Evolutionary conservation across 2,113 vertebrate genomes (phyloP).

Genomic region (Seriola aureovittata): DNA sequence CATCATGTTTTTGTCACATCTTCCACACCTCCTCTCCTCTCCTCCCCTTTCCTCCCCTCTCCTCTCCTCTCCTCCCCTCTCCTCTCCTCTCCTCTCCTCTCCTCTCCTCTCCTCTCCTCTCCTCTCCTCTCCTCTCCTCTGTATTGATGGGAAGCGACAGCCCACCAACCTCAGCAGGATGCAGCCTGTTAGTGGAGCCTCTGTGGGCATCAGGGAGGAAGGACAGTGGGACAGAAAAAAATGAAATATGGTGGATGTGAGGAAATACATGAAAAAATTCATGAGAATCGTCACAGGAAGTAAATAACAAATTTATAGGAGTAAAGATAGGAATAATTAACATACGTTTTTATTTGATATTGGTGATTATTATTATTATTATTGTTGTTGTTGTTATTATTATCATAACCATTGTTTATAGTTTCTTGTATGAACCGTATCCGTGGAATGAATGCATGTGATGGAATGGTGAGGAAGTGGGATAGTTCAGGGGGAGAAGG

Average conservation of each 20-base stretch:
- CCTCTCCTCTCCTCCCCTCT: background rate
- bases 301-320: background rate
- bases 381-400: background rate
- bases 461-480: background rate
- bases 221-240: slow-evolving; percentile 9
- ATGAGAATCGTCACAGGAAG: background rate
- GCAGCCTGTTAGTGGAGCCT: slow-evolving; percentile 49
- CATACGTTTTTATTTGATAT: background rate
- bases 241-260: slow-evolving; percentile 2
- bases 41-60: background rate
- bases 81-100: background rate
- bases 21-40: background rate
- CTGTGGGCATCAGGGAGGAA: slow-evolving; percentile 21
- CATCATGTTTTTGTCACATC: slow-evolving; percentile 33
- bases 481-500: background rate
- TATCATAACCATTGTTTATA: background rate
- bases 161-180: slow-evolving; percentile 54
- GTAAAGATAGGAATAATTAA: background rate
- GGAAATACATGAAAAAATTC: background rate
- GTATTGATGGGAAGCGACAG: slow-evolving; percentile 58
- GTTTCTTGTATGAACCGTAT: background rate
- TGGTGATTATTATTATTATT: no score
- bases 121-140: background rate
- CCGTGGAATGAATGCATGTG: background rate
- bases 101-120: background rate